Conservation (phyloP, 1,140 invertebrate species). For the Nebria ingens region DNA sequence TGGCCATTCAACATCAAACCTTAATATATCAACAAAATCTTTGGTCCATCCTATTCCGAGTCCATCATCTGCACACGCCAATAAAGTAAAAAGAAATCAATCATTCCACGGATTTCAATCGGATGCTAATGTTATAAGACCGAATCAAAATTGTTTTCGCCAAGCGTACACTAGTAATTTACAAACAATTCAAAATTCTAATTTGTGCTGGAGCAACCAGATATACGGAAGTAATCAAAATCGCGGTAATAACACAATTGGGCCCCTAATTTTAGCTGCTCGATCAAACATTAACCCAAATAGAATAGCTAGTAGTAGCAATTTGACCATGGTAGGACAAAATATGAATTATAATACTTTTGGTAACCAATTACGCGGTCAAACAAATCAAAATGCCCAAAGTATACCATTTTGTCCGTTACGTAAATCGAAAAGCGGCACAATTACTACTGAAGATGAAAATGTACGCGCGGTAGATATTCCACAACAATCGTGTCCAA, state of each 20-base stretch:
- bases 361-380: constrained; percentile 12
- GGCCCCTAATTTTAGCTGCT: not conserved
- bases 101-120: constrained; percentile 31
- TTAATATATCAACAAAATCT: constrained; percentile 17
- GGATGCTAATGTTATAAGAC: not conserved
- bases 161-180: not conserved
- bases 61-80: not conserved
- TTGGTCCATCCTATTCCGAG: not conserved
- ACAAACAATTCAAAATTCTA: not conserved
- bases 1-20: constrained; percentile 4
- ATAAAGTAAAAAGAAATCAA: constrained; percentile 26
- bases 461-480: too few relatives aligned
- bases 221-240: not conserved
- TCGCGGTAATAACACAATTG: not conserved
- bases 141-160: not conserved
- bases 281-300: not conserved
- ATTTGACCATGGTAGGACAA: constrained; percentile 14
- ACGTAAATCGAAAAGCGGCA: too few relatives aligned
- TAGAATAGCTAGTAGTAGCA: constrained; percentile 13
- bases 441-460: too few relatives aligned
- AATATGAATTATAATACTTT: constrained; percentile 15
- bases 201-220: not conserved
- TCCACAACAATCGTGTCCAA: too few relatives aligned
- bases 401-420: too few relatives aligned
- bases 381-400: too few relatives aligned